Base-by-base conservation (phyloP, 2,888 invertebrate species). In the Brachypalpus laphriformis region DNA sequence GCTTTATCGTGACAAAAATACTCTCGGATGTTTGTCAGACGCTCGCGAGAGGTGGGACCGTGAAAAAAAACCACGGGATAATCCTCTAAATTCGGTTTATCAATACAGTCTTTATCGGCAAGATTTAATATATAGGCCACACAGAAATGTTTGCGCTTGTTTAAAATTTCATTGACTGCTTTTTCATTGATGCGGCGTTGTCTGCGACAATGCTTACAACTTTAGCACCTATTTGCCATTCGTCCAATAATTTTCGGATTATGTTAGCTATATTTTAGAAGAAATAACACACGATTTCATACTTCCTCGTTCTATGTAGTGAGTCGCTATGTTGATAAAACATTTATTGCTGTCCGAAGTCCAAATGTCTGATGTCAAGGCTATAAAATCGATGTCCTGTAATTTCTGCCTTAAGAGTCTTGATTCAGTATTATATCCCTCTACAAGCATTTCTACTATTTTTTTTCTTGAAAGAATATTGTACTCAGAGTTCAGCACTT, bases 111-210 rank as follows among this genome's bases (percentile, higher is more conserved):
- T 28, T 68, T 28, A 28, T 47, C 71, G 8, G 25, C 2, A 25
- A 25, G 25, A 25, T 25, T 25, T 5, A 8, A 8, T 31, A 6
- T 31, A 31, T 31, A 6, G 8, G 8, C 31, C 31, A 61, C 51
- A 61, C 40, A 61, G 14, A 61, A 72, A 14, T 72, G 51, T 28
- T 56, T 70, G 31, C 31, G 28, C 14, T 54, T 56, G n/a, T 31
- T 68, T 9, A 37, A 6, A 14, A 59, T 40, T 28, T 59, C 49
- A 40, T n/a, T 68, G n/a, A 59, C 71, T 20, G 42, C 45, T 45
- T 68, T 56, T 56, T 54, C 56, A 70, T 42, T 5, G 31, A 45
- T 56, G 68, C 56, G 18, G 65, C 49, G 34, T 49, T 65, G 47
- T 49, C 65, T 18, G 65, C 37, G 34, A 34, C 49, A 49, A 65